Evolutionary conservation across 2,113 vertebrate genomes (phyloP).

Genomic region (Aegotheles bennettii): DNA sequence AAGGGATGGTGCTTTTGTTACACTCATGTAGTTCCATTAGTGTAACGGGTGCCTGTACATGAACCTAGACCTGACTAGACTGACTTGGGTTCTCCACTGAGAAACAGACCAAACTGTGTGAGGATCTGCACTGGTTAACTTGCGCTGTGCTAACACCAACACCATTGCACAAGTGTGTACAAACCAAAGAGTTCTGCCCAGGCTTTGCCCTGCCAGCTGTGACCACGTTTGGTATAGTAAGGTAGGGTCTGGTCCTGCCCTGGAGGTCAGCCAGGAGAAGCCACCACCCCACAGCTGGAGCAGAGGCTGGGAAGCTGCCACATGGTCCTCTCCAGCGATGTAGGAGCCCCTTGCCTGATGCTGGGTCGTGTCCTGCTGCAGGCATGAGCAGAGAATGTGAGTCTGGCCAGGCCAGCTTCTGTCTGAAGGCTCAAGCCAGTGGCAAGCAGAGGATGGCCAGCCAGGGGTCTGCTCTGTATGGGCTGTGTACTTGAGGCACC

Average conservation of each 20-base stretch:
- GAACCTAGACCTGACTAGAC: background rate
- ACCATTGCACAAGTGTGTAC: accelerated
- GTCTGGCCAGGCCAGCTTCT: background rate
- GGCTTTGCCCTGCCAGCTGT: background rate
- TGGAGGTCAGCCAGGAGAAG: background rate
- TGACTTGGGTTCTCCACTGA: background rate
- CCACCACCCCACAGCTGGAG: background rate
- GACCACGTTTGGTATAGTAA: background rate
- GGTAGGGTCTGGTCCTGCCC: background rate
- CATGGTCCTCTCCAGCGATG: too few relatives aligned
- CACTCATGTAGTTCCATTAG: background rate
- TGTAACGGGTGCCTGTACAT: background rate
- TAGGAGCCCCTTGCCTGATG: background rate
- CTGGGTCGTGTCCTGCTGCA: background rate
- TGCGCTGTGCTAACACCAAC: accelerated
- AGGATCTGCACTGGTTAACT: background rate
- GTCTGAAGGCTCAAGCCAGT: background rate
- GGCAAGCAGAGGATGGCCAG: background rate
- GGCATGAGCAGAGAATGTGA: background rate
- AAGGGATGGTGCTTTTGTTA: background rate
- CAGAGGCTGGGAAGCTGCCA: background rate
- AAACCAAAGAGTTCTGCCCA: background rate
- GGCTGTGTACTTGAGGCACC: background rate
- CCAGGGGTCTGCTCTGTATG: background rate
- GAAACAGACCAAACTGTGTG: background rate